Percentiles rank a stretch among this genome's conserved stretches.
These are phyloP conservation scores for Himantopus leucocephalus DNA, from an alignment of 2,113 vertebrate genomes.

Conservation along the genomic window DNA sequence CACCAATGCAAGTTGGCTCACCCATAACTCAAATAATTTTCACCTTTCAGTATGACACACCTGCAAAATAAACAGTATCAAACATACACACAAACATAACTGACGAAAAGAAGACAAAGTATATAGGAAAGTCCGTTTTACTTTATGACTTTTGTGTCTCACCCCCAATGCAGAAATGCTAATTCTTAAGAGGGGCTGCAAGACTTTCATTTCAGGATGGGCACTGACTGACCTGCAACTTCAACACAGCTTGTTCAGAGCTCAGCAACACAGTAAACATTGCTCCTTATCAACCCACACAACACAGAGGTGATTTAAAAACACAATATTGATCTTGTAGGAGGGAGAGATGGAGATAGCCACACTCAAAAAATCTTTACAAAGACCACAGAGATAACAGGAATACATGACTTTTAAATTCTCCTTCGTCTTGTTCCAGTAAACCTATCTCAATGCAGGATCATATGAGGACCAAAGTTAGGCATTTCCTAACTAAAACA, in stretches of 20 bases:
- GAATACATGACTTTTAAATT: background rate
- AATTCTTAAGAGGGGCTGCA: background rate
- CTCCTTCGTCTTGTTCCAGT: background rate
- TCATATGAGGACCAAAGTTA: background rate
- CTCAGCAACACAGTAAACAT: background rate
- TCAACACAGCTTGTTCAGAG: background rate
- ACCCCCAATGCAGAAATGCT: background rate
- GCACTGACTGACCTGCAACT: background rate
- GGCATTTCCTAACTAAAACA: background rate
- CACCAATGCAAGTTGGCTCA: background rate
- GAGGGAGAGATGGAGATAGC: background rate
- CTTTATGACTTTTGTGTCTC: background rate
- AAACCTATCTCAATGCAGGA: background rate
- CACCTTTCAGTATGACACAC: background rate
- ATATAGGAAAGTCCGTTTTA: background rate
- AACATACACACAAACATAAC: accelerated
- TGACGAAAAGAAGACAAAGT: background rate
- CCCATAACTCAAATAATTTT: background rate
- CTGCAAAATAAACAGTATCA: background rate
- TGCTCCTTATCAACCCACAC: background rate
- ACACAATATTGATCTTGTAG: accelerated
- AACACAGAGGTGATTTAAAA: background rate
- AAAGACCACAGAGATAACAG: background rate
- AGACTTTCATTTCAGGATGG: background rate
- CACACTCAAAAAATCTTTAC: background rate